These are phyloP conservation scores for Chrysomela aeneicollis DNA, from an alignment of 2,888 invertebrate species.

Conservation along the genomic window DNA sequence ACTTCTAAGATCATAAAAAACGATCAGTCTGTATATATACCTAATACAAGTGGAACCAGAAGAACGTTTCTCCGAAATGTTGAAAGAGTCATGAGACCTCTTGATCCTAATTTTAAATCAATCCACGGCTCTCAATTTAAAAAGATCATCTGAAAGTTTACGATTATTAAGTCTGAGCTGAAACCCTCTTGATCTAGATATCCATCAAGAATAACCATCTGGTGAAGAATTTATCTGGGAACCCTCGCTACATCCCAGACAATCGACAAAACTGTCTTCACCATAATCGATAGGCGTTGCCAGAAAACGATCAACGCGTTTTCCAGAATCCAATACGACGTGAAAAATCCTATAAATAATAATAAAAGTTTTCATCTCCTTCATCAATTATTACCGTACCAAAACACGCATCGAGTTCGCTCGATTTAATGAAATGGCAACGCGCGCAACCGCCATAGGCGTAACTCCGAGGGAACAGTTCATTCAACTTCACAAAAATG, in stretches of 20 bases:
- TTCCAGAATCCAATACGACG: conserved; percentile 11
- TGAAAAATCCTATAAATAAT: conserved; percentile 20
- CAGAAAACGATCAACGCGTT: conserved; percentile 9
- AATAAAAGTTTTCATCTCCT: conserved; percentile 26
- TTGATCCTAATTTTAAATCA: not conserved
- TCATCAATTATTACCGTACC: conserved; percentile 26
- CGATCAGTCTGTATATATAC: not conserved
- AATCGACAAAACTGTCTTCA: not conserved
- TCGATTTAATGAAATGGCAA: conserved; percentile 11
- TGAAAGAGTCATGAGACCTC: not conserved
- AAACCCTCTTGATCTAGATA: not conserved
- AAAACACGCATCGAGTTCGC: conserved; percentile 19
- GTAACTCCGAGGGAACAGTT: not conserved
- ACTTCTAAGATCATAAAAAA: no score
- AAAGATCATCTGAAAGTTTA: not conserved
- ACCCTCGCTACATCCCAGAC: not conserved
- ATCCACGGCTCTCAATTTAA: not conserved
- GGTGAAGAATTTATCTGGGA: not conserved
- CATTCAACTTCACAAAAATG: not conserved
- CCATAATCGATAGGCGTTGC: conserved; percentile 9
- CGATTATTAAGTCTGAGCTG: not conserved
- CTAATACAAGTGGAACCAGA: not conserved
- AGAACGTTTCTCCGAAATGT: not conserved
- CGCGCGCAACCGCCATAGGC: conserved; percentile 6
- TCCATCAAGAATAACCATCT: not conserved